phyloP scores from a whole-genome alignment of 1,140 invertebrate species.

The Drosophila melanogaster region DNA sequence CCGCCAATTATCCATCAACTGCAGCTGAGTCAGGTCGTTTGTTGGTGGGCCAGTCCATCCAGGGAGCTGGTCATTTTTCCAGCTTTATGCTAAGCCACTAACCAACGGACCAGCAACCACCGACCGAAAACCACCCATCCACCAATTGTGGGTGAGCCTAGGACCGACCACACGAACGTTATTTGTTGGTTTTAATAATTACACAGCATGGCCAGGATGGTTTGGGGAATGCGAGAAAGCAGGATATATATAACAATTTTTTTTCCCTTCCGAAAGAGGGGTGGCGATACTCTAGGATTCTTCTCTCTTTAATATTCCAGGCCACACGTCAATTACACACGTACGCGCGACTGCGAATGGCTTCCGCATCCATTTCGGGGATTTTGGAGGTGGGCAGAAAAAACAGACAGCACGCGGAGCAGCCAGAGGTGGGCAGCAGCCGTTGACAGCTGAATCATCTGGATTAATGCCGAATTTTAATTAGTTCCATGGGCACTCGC shows the following conservation, averaged over 20 bases:
- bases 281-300: constrained; percentile 38
- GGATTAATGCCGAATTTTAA: constrained; percentile 84
- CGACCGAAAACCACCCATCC: constrained; percentile 8
- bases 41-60: constrained; percentile 30
- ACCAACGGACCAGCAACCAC: constrained; percentile 16
- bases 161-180: constrained; percentile 68
- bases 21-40: constrained; percentile 49
- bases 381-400: not conserved
- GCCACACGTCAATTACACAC: constrained; percentile 80
- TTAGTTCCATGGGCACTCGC: constrained; percentile 68
- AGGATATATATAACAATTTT: constrained; percentile 3
- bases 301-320: constrained; percentile 73
- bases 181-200: constrained; percentile 84
- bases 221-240: constrained; percentile 17
- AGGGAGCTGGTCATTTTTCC: constrained; percentile 50
- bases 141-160: constrained; percentile 22
- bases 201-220: constrained; percentile 56
- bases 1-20: constrained; percentile 7
- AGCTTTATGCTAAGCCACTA: constrained; percentile 60
- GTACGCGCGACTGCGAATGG: constrained; percentile 59
- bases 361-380: constrained; percentile 41
- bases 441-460: constrained; percentile 81
- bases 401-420: not conserved
- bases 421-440: not conserved
- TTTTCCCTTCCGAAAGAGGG: not conserved